Percentiles rank a stretch among this genome's conserved stretches.
Conservation (phyloP, 35 echinoderm and acorn worm genomes). For the Ptychodera flava region DNA sequence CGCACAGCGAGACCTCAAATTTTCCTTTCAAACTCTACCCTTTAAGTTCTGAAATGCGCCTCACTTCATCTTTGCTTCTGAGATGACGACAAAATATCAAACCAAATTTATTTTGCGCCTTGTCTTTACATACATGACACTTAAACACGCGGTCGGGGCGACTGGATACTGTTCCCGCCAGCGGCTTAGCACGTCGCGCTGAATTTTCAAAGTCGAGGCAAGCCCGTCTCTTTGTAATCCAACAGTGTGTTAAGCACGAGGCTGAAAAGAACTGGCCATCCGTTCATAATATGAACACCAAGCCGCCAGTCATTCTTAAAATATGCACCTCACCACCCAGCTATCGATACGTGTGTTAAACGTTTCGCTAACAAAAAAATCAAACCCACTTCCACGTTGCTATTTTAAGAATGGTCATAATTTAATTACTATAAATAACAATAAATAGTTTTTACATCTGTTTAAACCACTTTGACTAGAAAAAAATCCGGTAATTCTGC, state of each 20-base stretch:
- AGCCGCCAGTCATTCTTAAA: not conserved
- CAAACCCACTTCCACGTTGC: not conserved
- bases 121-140: too few species aligned
- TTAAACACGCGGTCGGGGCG: not conserved
- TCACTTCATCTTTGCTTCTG: too few species aligned
- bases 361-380: not conserved
- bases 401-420: not conserved
- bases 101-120: too few species aligned
- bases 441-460: not conserved
- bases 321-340: not conserved
- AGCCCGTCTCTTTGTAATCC: not conserved
- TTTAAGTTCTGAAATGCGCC: too few species aligned
- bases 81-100: too few species aligned
- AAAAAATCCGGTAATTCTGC: too few species aligned
- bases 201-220: not conserved
- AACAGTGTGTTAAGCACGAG: not conserved
- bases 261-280: not conserved
- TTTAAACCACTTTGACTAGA: not conserved
- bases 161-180: not conserved
- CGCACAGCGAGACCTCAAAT: too few species aligned
- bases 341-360: not conserved
- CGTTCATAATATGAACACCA: not conserved
- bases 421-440: not conserved
- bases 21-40: too few species aligned
- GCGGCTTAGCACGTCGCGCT: not conserved